These are phyloP conservation scores for Phyllotreta striolata DNA, from an alignment of 2,888 invertebrate species.

Conservation along the genomic window DNA sequence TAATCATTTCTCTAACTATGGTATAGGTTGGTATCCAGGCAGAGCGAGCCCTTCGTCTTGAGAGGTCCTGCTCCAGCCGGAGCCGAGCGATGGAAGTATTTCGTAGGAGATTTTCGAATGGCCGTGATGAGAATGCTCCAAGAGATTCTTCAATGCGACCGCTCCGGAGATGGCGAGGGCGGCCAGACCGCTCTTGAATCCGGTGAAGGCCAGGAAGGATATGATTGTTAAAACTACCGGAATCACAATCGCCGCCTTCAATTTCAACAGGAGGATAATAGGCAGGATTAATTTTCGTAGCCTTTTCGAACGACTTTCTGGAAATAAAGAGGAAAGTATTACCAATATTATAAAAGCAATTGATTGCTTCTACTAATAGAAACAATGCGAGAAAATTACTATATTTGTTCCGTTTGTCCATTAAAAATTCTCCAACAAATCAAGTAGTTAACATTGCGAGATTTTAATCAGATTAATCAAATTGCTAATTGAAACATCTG, in stretches of 20 bases:
- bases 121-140: conserved; percentile 50
- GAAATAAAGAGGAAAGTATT: conserved; percentile 42
- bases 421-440: too few relatives aligned
- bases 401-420: too few relatives aligned
- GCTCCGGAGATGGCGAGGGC: conserved; percentile 69
- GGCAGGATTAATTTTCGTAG: conserved; percentile 70
- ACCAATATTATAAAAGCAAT: conserved; percentile 5
- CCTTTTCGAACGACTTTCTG: conserved; percentile 68
- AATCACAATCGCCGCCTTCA: conserved; percentile 69
- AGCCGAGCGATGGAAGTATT: conserved; percentile 54
- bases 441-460: too few relatives aligned
- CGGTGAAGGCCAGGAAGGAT: conserved; percentile 72
- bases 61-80: conserved; percentile 52
- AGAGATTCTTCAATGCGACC: conserved; percentile 54
- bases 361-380: conserved; percentile 2
- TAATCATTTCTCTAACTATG: conserved; percentile 3
- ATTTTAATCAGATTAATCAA: conserved; percentile 5
- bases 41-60: conserved; percentile 38
- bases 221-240: conserved; percentile 69
- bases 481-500: conserved; percentile 27
- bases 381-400: background rate
- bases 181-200: conserved; percentile 68
- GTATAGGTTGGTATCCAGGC: conserved; percentile 50
- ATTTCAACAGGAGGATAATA: conserved; percentile 68
- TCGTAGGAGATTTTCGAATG: conserved; percentile 56